Evolutionary conservation across 2,113 vertebrate species (phyloP).

Genomic region (Chascanopsetta lugubris): DNA sequence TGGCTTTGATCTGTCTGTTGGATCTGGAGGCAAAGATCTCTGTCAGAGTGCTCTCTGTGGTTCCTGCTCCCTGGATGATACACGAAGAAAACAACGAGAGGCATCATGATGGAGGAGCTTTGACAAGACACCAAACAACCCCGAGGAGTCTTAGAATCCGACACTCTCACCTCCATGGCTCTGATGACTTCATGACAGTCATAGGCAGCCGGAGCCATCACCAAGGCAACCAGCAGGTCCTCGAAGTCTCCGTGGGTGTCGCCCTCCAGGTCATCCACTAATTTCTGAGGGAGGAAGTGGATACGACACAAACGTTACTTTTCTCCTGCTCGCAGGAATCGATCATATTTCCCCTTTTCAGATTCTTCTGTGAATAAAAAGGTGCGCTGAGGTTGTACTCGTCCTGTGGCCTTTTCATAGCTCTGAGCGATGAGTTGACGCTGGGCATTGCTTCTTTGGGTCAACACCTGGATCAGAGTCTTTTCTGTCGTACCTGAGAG

Average conservation of each 20-base stretch:
- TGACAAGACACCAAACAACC: too few relatives aligned
- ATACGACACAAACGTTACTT: not conserved
- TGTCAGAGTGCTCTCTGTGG: conserved; percentile 82
- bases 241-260: conserved; percentile 88
- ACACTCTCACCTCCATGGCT: conserved; percentile 83
- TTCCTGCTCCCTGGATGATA: conserved; percentile 82
- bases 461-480: conserved; percentile 82
- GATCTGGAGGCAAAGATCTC: conserved; percentile 88
- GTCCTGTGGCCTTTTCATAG: conserved; percentile 80
- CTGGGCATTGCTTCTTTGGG: conserved; percentile 84
- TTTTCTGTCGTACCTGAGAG: conserved; percentile 85
- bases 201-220: conserved; percentile 78
- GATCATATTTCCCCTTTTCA: too few relatives aligned
- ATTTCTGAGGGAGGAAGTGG: conserved; percentile 65
- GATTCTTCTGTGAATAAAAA: conserved; percentile 50
- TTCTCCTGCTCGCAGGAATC: too few relatives aligned
- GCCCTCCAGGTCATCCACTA: conserved; percentile 85
- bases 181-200: conserved; percentile 84
- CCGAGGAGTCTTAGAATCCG: too few relatives aligned
- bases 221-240: conserved; percentile 81
- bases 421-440: conserved; percentile 83
- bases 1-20: conserved; percentile 83
- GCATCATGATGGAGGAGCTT: too few relatives aligned
- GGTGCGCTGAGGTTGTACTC: conserved; percentile 70
- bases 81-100: not conserved